A percentile compares a stretch with the other conserved stretches of the same genome.
phyloP scores from a whole-genome alignment of 2,888 invertebrate genomes.

The Drosophila nr. perissopoda region DNA sequence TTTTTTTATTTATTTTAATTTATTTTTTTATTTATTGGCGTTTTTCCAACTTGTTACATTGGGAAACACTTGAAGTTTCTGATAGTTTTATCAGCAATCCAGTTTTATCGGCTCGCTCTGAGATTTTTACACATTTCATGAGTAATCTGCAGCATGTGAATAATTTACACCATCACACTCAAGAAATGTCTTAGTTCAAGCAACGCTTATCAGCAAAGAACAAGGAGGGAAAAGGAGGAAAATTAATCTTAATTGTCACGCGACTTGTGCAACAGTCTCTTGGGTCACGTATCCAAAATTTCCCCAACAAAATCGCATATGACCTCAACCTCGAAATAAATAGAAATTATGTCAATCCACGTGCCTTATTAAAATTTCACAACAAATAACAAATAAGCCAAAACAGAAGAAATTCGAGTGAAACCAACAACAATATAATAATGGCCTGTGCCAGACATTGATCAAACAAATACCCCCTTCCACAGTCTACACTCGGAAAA shows the following conservation, averaged over 20 bases:
- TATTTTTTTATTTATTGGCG: too few species aligned
- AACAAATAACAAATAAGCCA: conserved; percentile 26
- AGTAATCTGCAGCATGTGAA: not conserved
- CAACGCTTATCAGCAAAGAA: not conserved
- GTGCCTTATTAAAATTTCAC: conserved; percentile 59
- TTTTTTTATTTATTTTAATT: too few species aligned
- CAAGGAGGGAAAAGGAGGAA: not conserved
- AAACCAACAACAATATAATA: conserved; percentile 49
- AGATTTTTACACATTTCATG: not conserved
- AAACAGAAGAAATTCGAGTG: conserved; percentile 10
- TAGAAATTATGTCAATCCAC: conserved; percentile 76
- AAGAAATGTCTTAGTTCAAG: not conserved
- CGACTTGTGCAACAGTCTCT: conserved; percentile 24
- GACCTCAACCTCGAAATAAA: conserved; percentile 67
- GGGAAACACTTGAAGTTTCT: too few species aligned
- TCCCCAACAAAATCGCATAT: conserved; percentile 37
- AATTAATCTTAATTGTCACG: conserved; percentile 15
- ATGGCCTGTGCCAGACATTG: conserved; percentile 58
- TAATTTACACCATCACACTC: not conserved
- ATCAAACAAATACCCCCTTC: conserved; percentile 64
- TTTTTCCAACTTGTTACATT: not conserved
- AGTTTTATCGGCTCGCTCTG: not conserved
- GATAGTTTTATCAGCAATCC: not conserved
- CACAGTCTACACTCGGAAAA: not conserved
- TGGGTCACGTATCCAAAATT: conserved; percentile 36